These are phyloP conservation scores for Epicauta chinensis DNA, from an alignment of 1,140 invertebrate genomes.

Conservation along the genomic window DNA sequence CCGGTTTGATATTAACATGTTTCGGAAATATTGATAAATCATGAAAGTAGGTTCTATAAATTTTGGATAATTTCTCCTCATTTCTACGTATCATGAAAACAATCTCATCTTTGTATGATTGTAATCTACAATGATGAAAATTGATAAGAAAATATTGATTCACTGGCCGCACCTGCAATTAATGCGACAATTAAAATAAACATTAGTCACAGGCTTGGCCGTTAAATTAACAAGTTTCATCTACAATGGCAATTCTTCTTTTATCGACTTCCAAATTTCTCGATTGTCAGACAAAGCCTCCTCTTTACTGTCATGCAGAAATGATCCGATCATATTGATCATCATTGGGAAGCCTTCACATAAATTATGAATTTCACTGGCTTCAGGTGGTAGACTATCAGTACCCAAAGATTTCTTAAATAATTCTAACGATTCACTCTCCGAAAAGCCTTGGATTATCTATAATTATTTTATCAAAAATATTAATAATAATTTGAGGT, in stretches of 20 bases:
- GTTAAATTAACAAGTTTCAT: no score
- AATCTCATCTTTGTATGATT: no score
- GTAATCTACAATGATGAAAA: no score
- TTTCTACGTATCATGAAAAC: no score
- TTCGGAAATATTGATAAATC: slow-evolving; percentile 41
- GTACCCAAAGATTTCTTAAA: slow-evolving; percentile 18
- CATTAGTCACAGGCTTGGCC: no score
- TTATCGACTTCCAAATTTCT: slow-evolving; percentile 19
- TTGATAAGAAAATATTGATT: no score
- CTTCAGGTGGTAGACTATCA: slow-evolving; percentile 8
- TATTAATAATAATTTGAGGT: neutral
- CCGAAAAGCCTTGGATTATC: slow-evolving; percentile 19
- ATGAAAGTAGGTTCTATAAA: slow-evolving; percentile 22
- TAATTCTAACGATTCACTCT: slow-evolving; percentile 18
- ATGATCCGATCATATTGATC: slow-evolving; percentile 21
- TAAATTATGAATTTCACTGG: slow-evolving; percentile 20
- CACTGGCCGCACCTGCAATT: no score
- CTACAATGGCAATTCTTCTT: neutral
- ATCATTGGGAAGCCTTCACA: slow-evolving; percentile 22
- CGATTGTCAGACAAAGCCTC: neutral
- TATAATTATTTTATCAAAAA: slow-evolving; percentile 3
- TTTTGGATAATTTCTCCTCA: no score
- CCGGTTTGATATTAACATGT: slow-evolving; percentile 39
- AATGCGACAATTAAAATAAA: no score
- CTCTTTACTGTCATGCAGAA: slow-evolving; percentile 17